Evolutionary conservation across 2,113 vertebrate species (phyloP), one percentile per base, ranked within the genome.

Genomic region (Epinephelus lanceolatus): DNA sequence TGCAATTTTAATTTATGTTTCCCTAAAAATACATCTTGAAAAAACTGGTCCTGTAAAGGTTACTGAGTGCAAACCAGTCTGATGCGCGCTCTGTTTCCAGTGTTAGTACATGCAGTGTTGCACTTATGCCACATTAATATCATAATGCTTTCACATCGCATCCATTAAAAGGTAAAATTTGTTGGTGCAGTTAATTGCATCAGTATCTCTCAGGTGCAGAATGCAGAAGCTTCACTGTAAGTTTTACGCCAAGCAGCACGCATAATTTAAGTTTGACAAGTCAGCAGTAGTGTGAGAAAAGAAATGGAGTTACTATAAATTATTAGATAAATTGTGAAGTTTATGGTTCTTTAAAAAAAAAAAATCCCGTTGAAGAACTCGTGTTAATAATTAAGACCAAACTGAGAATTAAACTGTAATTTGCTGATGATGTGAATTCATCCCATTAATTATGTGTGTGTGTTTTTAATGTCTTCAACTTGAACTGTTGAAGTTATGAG

Each of bases 371-470:
- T 19, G 33, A 81, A 52, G 25, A 86, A 81, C 47, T 74, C 0
- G 19, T 67, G 65, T 53, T 56, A 76, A 79, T 78, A 71, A 91
- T 89, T 84, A 76, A 67, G 49, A 14, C 63, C 71, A 76, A 78
- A 84, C 76, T 77, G 53, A 62, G 67, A 84, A 79, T 71, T 85
- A 85, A 86, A 90, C 72, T 87, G 62, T 88, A 69, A 91, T 91
- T 93, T 89, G 60, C 85, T 67, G 81, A 90, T 87, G 88, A 87
- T 85, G 76, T 84, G 81, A 90, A 87, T 86, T 86, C 53, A 77
- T 80, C 80, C 80, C 42, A 85, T 86, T 88, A 77, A 89, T 87
- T 83, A 88, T 21, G 55, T n/a, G 52, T 74, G 19, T 86, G 2
- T 66, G 67, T 87, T 92, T 88, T 71, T 83, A 65, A 82, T 68